Percentiles rank a stretch among this genome's conserved stretches.
Evolutionary conservation across 1,140 invertebrate genomes (phyloP).

Genomic region (Sesamia nonagrioides): DNA sequence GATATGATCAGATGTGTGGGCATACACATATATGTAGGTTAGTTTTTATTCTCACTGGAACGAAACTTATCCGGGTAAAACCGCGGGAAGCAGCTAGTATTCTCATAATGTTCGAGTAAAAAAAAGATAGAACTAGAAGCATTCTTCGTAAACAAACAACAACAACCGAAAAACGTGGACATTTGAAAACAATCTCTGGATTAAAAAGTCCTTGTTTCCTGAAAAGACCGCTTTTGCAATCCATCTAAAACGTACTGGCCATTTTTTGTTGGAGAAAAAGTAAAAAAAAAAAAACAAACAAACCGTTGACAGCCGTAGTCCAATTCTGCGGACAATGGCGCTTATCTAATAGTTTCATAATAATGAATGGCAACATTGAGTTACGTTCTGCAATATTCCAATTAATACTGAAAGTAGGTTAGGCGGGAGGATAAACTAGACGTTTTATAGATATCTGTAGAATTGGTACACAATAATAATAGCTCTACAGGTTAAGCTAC

Average conservation of each 20-base stretch:
- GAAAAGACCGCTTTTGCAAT: conserved; percentile 19
- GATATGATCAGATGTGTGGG: too few relatives aligned
- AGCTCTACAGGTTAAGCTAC: too few relatives aligned
- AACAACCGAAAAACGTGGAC: too few relatives aligned
- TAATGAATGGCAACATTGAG: background rate
- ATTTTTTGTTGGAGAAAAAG: background rate
- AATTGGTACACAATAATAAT: too few relatives aligned
- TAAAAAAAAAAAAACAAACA: conserved; percentile 1
- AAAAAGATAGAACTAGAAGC: too few relatives aligned
- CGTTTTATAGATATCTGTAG: too few relatives aligned
- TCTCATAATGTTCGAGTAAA: too few relatives aligned
- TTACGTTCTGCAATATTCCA: background rate
- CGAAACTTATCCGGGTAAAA: too few relatives aligned
- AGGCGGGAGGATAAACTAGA: background rate
- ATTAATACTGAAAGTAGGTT: background rate
- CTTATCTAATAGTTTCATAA: background rate
- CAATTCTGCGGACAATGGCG: background rate
- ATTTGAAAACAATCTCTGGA: background rate
- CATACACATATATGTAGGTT: too few relatives aligned
- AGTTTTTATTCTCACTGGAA: too few relatives aligned
- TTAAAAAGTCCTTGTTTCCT: background rate
- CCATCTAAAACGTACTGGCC: conserved; percentile 10
- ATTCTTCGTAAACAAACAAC: too few relatives aligned
- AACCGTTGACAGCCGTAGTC: background rate
- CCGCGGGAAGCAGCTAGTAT: too few relatives aligned